These are phyloP conservation scores for Oscheius sp. DNA, from an alignment of 2,888 invertebrate species.

Conservation along the genomic window DNA sequence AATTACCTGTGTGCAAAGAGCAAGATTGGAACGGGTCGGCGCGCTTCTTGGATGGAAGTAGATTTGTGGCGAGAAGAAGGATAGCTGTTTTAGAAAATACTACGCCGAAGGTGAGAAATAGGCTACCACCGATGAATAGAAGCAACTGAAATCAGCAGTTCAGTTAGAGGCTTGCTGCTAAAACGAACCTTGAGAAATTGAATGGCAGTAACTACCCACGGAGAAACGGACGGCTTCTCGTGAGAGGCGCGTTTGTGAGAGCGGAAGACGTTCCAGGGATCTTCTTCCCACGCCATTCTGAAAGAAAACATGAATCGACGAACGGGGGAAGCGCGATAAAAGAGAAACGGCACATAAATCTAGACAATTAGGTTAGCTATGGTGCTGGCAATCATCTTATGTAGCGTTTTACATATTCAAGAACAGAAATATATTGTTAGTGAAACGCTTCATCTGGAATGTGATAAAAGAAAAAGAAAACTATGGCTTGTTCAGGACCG, in stretches of 20 bases:
- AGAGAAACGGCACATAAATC: too few species aligned
- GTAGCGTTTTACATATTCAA: too few species aligned
- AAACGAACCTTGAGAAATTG: conserved; percentile 53
- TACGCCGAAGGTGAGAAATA: conserved; percentile 58
- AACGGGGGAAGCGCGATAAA: too few species aligned
- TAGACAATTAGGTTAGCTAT: too few species aligned
- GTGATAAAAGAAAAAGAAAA: too few species aligned
- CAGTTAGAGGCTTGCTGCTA: background rate
- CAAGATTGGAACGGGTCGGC: conserved; percentile 9
- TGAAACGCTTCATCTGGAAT: too few species aligned
- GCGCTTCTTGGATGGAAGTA: conserved; percentile 23
- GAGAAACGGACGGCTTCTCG: conserved; percentile 53
- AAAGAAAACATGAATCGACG: too few species aligned
- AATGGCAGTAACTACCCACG: conserved; percentile 61
- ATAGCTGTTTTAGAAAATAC: conserved; percentile 63
- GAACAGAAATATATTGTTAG: too few species aligned
- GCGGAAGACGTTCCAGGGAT: conserved; percentile 61
- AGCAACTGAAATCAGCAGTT: conserved; percentile 51
- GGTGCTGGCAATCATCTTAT: too few species aligned
- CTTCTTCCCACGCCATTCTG: conserved; percentile 42
- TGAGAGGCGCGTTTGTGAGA: conserved; percentile 56
- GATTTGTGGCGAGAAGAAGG: conserved; percentile 65
- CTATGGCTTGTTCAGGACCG: too few species aligned
- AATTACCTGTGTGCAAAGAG: background rate
- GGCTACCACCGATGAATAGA: conserved; percentile 59